Evolutionary conservation across 2,797 vertebrate genomes (phyloP), one percentile per base, ranked within the genome.

Genomic region (Sphenodon punctatus): DNA sequence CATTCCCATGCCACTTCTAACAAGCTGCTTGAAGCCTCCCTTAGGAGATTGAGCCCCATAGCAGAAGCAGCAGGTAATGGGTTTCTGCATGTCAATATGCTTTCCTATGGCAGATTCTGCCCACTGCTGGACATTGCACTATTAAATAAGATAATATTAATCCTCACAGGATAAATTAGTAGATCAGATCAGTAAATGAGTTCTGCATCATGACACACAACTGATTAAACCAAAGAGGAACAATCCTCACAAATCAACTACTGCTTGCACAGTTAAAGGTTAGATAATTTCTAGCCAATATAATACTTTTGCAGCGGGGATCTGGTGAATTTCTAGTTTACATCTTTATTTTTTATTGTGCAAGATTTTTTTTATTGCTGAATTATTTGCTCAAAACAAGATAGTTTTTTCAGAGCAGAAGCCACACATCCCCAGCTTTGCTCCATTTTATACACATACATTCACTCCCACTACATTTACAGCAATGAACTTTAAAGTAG

Each of bases 161-260:
- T 95, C 93, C 89, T 91, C 74, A 22, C 89, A 85, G 94, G 93
- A 96, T 95, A 94, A 96, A 97, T 92, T 88, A 95, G 91, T 81
- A 89, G 80, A 64, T 94, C 88, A 89, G 77, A 89, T 49, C 94
- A 96, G 94, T 67, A 77, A 25, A 84, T 92, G n/a, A n/a, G 95
- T 96, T 97, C 93, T 90, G 75, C 94, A 93, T 95, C 93, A 93
- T 59, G 93, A 96, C 90, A 92, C 94, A 94, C 75, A 59, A 81
- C 84, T 94, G 94, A 96, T 96, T 95, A 96, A 94, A 92, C 85
- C 90, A 93, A 95, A 92, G 86, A 93, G 79, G 64, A 93, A 84
- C 56, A 81, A 93, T 32, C 79, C 88, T 95, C 92, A 94, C 92
- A 96, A 94, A 95, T 95, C 95, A 96, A 81, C 71, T 86, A 75